These are phyloP conservation scores for Synergus itoensis DNA, from an alignment of 2,888 invertebrate genomes.

Conservation along the genomic window DNA sequence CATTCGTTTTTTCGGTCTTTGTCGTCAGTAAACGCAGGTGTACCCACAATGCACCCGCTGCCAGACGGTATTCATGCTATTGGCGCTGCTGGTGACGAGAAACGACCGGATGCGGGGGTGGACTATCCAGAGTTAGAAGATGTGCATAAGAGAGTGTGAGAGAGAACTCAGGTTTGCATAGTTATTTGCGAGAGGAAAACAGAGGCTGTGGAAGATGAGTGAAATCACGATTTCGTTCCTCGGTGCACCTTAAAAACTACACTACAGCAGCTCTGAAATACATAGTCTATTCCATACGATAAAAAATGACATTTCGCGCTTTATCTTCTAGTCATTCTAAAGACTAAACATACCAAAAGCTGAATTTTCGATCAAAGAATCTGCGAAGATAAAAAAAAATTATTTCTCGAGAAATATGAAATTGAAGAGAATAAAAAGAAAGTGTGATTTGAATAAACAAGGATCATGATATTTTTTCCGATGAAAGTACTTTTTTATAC, in stretches of 20 bases:
- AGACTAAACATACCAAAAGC: too few relatives aligned
- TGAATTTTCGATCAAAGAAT: too few relatives aligned
- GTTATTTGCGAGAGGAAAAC: conserved; percentile 43
- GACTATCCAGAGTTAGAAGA: conserved; percentile 45
- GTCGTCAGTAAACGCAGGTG: conserved; percentile 60
- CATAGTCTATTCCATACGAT: conserved; percentile 24
- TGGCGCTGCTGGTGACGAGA: conserved; percentile 48
- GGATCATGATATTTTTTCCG: too few relatives aligned
- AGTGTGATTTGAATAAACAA: too few relatives aligned
- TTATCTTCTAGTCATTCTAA: conserved; percentile 17
- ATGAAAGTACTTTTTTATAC: neutral
- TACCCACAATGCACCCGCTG: conserved; percentile 63
- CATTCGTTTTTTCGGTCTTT: conserved; percentile 56
- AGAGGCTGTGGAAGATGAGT: conserved; percentile 43
- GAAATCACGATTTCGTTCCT: conserved; percentile 41
- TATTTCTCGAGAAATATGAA: too few relatives aligned
- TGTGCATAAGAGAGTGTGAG: conserved; percentile 44
- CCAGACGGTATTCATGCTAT: conserved; percentile 65
- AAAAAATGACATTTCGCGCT: conserved; percentile 47
- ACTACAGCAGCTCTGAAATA: conserved; percentile 3
- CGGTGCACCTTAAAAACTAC: conserved; percentile 41
- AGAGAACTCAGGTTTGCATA: conserved; percentile 41
- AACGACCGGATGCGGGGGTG: conserved; percentile 61
- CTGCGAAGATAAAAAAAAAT: too few relatives aligned
- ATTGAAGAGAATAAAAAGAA: too few relatives aligned